Evolutionary conservation across 2,113 vertebrate genomes (phyloP).

Genomic region (Sminthopsis crassicaudata): DNA sequence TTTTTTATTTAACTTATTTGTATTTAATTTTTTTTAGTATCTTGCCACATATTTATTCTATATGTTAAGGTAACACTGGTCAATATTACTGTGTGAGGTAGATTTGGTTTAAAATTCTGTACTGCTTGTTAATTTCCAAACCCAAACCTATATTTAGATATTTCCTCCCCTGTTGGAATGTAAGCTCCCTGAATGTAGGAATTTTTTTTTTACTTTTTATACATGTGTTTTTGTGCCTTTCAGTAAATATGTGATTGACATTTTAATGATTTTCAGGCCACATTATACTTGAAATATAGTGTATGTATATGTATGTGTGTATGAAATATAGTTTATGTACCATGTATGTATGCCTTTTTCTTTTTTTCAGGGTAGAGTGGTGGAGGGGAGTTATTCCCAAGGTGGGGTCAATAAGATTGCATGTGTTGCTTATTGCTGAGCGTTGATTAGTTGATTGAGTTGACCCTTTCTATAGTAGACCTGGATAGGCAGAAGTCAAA

Average conservation of each 20-base stretch:
- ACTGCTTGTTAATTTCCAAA: not conserved
- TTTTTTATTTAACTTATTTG: not conserved
- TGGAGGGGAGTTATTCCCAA: not conserved
- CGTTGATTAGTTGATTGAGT: constrained; percentile 44
- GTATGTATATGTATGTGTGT: not conserved
- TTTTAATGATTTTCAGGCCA: not conserved
- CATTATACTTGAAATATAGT: not conserved
- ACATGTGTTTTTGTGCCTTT: not conserved
- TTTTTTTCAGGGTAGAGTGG: not conserved
- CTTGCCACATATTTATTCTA: constrained; percentile 13
- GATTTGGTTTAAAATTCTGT: not conserved
- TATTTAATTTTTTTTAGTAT: not conserved
- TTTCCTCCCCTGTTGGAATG: not conserved
- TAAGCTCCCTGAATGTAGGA: not conserved
- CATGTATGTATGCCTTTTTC: not conserved
- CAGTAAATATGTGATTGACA: not conserved
- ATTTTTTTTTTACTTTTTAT: not conserved
- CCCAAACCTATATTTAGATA: not conserved
- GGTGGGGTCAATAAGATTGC: not conserved
- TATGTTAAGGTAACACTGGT: not conserved
- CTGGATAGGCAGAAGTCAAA: constrained; percentile 6
- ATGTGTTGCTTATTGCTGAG: not conserved
- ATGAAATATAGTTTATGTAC: not conserved
- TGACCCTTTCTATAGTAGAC: constrained; percentile 16
- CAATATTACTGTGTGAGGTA: not conserved